Evolutionary conservation across 2,888 invertebrate genomes (phyloP), one percentile per base, ranked within the genome.

Genomic region (Volucella zonaria): DNA sequence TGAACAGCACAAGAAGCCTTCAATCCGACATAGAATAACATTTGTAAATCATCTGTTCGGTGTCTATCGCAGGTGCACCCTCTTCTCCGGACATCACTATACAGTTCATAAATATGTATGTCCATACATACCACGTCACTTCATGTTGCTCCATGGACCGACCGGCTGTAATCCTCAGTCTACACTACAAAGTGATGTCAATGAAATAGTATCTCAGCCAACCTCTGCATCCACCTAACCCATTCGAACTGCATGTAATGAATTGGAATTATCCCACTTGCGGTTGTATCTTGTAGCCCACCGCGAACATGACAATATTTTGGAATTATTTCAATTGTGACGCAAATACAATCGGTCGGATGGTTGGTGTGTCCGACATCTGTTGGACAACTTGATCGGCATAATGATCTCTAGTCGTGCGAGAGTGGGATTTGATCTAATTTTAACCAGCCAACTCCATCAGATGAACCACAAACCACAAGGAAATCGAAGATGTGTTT

Each of bases 351-450:
- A 0, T 6, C 31, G 31, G 31, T 31, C 31, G 31, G 31, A 8
- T 58, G 43, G 59, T 67, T 12, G 45, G 45, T 15, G 51, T 82
- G 82, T 76, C 52, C 51, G 52, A 78, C 78, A 82, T 64, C 67
- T 74, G 68, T 68, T 58, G 52, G 78, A 82, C 74, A 68, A 68
- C 78, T 82, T 82, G 78, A 82, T 82, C 78, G 78, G 61, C 73
- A 74, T 74, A 58, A 52, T 62, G 71, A 82, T 82, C 66, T 40
- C 49, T 6, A 31, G 1, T 47, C 67, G 45, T 68, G 68, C 23
- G 73, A 31, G 4, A 62, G 74, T 68, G 82, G 78, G 78, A 62
- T 78, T 74, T 82, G 74, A 68, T 78, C 74, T 78, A 74, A 68
- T 78, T 82, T 64, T 59, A 73, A 42, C 23, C 56, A 38, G 43